Base-by-base conservation (phyloP, 2,888 invertebrate genomes). In the Autographa pulchrina region DNA sequence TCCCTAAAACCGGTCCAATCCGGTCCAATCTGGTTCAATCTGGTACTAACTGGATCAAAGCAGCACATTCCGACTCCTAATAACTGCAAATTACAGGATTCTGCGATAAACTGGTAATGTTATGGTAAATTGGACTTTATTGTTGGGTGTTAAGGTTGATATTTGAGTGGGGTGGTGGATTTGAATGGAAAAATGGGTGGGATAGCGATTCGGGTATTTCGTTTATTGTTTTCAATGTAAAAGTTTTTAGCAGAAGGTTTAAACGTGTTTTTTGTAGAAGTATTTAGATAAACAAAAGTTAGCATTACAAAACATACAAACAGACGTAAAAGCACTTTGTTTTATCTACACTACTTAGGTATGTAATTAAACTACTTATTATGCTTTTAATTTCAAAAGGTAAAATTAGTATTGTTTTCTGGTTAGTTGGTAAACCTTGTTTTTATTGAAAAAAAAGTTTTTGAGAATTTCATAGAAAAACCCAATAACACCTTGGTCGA, bases 31-130 rank as follows among this genome's bases (percentile, higher is more conserved):
- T 80, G 66, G 82, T 83, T 77, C 84, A 80, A 87, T 85, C 86
- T 83, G 74, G 79, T 83, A 67, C 74, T 88, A 90, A 88, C 82
- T 79, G 85, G 90, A 91, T 92, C 91, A 91, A 92, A 92, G 90
- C 84, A 74, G 65, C 83, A 83, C 88, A 91, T 90, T 88, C 89
- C 90, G 72, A 83, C 78, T 87, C 83, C 82, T 89, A 91, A 92
- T 92, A 91, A 89, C 89, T 85, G 74, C 83, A 80, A 91, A 91
- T 91, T 90, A 90, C 73, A 43, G 72, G 78, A 73, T 75, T 65
- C 77, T 85, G 78, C 84, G 74, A 25, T 69, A 75, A 82, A 80
- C 68, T 65, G 72, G 59, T 11, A 0, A 1, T 62, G n/a, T 4
- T 52, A 31, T 8, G 32, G 43, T 16, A 70, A 66, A 71, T 68